Evolutionary conservation across 2,797 vertebrate species (phyloP).

Genomic region (Enteromius unitaeniatus): DNA sequence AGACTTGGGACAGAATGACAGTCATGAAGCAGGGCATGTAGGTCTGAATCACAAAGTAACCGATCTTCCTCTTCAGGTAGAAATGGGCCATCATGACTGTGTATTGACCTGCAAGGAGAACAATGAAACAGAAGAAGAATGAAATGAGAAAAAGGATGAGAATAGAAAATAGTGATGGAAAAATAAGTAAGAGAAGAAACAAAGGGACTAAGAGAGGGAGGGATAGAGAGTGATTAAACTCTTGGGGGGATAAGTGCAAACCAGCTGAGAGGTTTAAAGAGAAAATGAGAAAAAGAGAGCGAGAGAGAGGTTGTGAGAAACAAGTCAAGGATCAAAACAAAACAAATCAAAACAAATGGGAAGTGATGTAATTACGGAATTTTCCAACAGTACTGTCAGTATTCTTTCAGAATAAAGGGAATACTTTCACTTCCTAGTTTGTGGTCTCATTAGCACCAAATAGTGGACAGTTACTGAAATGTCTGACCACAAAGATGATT

Average conservation of each 20-base stretch:
- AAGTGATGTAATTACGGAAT: constrained; percentile 3
- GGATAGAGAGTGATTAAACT: constrained; percentile 51
- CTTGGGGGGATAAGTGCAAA: constrained; percentile 44
- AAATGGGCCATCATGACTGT: constrained; percentile 98
- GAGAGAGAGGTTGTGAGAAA: constrained; percentile 2
- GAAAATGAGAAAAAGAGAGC: constrained; percentile 20
- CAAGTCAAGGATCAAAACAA: neutral
- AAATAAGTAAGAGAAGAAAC: constrained; percentile 30
- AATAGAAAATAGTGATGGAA: constrained; percentile 22
- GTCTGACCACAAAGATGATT: constrained; percentile 9
- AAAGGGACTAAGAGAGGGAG: constrained; percentile 34
- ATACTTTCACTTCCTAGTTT: neutral
- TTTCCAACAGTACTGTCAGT: neutral
- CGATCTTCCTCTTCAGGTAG: constrained; percentile 97
- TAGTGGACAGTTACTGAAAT: constrained; percentile 35
- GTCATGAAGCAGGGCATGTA: constrained; percentile 99
- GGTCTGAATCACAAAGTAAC: constrained; percentile 98
- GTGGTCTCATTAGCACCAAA: constrained; percentile 47
- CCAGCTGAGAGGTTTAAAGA: constrained; percentile 54
- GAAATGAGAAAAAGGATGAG: constrained; percentile 15
- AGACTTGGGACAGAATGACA: constrained; percentile 96
- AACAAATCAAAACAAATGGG: neutral
- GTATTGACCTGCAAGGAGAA: constrained; percentile 86
- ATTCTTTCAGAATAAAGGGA: neutral
- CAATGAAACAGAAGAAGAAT: neutral